Conservation (phyloP, 1,140 invertebrate genomes). For the Pogonognathellus flavescens region DNA sequence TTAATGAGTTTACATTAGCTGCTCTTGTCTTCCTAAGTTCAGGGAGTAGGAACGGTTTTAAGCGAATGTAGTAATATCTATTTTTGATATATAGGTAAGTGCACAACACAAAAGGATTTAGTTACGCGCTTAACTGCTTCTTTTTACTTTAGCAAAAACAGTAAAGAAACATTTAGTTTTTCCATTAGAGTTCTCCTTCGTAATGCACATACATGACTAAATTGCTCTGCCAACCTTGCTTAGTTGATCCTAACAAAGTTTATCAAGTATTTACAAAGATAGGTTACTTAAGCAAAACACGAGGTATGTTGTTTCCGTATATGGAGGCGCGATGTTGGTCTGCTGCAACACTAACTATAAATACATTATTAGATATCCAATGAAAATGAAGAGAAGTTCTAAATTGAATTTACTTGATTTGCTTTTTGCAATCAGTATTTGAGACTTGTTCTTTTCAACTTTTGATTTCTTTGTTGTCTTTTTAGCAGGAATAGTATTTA, state of each 20-base stretch:
- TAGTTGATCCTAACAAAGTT: too few relatives aligned
- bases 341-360: not conserved
- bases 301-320: too few relatives aligned
- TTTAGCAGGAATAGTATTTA: not conserved
- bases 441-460: not conserved
- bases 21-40: not conserved
- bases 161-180: not conserved
- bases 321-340: not conserved
- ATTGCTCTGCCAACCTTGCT: too few relatives aligned
- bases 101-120: not conserved
- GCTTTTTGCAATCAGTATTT: not conserved
- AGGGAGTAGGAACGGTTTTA: not conserved
- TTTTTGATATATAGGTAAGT: not conserved
- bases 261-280: too few relatives aligned
- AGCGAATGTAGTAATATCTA: not conserved
- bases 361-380: conserved; percentile 8
- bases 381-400: not conserved
- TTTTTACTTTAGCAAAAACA: conserved; percentile 19
- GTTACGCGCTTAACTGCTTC: not conserved
- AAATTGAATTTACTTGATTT: not conserved
- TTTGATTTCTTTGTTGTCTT: conserved; percentile 5
- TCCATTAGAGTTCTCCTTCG: not conserved
- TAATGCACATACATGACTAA: not conserved
- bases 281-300: too few relatives aligned
- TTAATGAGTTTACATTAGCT: conserved; percentile 30